These are phyloP conservation scores for Crotalus viridis DNA, from an alignment of 2,113 vertebrate species.

Conservation along the genomic window DNA sequence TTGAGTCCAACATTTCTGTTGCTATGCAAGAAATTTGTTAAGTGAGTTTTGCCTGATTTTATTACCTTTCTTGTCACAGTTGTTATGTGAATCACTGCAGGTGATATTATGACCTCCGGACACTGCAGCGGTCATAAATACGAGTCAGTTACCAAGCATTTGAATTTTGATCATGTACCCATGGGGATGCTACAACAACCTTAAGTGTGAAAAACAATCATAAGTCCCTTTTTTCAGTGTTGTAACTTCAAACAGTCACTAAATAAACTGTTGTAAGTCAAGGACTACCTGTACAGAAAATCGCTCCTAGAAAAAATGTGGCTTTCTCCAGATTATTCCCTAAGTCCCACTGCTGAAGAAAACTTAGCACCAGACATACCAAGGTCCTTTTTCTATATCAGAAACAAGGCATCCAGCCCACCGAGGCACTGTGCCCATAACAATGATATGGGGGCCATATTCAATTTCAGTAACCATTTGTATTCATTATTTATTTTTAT, in stretches of 20 bases:
- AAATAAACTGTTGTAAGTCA: not conserved
- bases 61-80: not conserved
- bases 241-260: not conserved
- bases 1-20: not conserved
- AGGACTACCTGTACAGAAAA: not conserved
- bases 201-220: not conserved
- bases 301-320: not conserved
- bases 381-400: not conserved
- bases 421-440: not conserved
- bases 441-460: not conserved
- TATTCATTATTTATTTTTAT: not conserved
- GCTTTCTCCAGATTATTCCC: not conserved
- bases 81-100: not conserved
- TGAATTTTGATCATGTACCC: not conserved
- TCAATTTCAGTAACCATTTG: not conserved
- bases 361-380: not conserved
- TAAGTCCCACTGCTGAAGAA: not conserved
- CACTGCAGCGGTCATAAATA: not conserved
- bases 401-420: not conserved
- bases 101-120: not conserved
- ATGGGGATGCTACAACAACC: not conserved
- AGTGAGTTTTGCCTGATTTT: not conserved
- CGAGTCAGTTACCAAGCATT: not conserved
- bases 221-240: not conserved
- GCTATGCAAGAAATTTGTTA: not conserved